These are phyloP conservation scores for Cheilosia vulpina DNA, from an alignment of 2,888 invertebrate species.

Conservation along the genomic window DNA sequence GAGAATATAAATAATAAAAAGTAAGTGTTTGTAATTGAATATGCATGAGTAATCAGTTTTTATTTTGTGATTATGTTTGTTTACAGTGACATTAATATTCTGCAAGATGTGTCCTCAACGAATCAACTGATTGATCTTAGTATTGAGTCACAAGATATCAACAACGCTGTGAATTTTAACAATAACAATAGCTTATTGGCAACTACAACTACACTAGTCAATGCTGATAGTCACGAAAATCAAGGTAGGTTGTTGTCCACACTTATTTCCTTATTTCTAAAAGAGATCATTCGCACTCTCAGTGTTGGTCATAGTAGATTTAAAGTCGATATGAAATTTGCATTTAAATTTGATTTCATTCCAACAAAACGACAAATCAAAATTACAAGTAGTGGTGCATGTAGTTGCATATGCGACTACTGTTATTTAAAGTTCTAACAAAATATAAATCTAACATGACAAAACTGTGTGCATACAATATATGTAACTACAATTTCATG, in stretches of 20 bases:
- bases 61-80: neutral
- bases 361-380: too few species aligned
- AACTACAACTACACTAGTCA: slow-evolving; percentile 83
- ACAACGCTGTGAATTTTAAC: slow-evolving; percentile 80
- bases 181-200: slow-evolving; percentile 83
- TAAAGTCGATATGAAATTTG: too few species aligned
- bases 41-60: neutral
- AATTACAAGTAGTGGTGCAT: too few species aligned
- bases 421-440: too few species aligned
- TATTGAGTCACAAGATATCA: slow-evolving; percentile 83
- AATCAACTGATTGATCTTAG: slow-evolving; percentile 83
- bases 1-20: slow-evolving; percentile 83
- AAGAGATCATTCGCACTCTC: too few species aligned
- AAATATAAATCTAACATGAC: too few species aligned
- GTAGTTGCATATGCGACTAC: too few species aligned
- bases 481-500: too few species aligned
- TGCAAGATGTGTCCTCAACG: slow-evolving; percentile 81
- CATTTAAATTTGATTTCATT: too few species aligned
- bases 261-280: too few species aligned
- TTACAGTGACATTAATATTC: slow-evolving; percentile 82
- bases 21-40: slow-evolving; percentile 76
- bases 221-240: slow-evolving; percentile 84
- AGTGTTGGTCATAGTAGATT: too few species aligned
- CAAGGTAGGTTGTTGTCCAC: slow-evolving; percentile 77
- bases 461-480: too few species aligned